These are phyloP conservation scores for Phaonia tiefii DNA, from an alignment of 2,888 invertebrate species.

Conservation along the genomic window DNA sequence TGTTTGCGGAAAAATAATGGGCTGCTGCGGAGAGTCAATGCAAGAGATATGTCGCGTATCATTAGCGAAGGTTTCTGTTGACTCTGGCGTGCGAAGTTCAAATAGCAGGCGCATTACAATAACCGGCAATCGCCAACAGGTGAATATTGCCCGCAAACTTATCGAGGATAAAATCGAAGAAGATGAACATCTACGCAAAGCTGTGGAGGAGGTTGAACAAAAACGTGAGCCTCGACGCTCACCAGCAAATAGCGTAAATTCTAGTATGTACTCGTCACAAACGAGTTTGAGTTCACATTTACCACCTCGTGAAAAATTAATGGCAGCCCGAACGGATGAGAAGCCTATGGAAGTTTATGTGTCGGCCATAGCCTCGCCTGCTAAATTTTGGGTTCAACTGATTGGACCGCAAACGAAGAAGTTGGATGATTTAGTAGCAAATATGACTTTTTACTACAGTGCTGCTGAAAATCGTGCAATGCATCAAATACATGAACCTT, in stretches of 20 bases:
- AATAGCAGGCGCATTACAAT: constrained; percentile 80
- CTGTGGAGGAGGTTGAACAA: constrained; percentile 79
- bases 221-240: constrained; percentile 82
- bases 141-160: constrained; percentile 86
- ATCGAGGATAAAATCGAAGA: constrained; percentile 86
- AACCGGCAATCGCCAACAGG: constrained; percentile 88
- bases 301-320: constrained; percentile 77
- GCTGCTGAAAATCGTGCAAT: constrained; percentile 84
- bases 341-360: constrained; percentile 91
- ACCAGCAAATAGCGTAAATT: constrained; percentile 77
- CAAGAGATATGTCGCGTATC: constrained; percentile 87
- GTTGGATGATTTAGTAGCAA: constrained; percentile 88
- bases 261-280: constrained; percentile 79
- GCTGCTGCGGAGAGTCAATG: constrained; percentile 86
- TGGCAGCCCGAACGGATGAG: constrained; percentile 79
- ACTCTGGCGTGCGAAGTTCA: constrained; percentile 78
- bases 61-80: constrained; percentile 87
- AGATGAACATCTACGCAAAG: constrained; percentile 82
- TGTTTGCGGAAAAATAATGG: constrained; percentile 88
- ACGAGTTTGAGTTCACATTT: constrained; percentile 77
- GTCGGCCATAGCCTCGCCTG: constrained; percentile 90
- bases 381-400: constrained; percentile 93
- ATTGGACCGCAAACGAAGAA: constrained; percentile 87
- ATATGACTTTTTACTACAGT: constrained; percentile 91
- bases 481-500: constrained; percentile 83